Conservation (phyloP, 1,140 invertebrate genomes). For the Bombus affinis region DNA sequence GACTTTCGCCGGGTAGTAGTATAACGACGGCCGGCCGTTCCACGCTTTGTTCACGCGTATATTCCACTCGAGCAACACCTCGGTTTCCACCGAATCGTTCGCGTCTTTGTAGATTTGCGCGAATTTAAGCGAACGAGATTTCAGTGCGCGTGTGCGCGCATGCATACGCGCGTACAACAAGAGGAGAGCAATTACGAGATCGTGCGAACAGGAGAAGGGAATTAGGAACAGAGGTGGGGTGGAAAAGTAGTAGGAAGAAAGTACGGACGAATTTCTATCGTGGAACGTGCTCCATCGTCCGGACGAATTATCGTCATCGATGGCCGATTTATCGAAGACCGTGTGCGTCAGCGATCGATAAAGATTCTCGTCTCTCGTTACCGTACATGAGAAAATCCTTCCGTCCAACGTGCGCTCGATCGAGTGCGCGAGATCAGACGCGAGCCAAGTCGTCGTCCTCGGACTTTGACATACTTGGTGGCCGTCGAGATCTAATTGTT, state of each 20-base stretch:
- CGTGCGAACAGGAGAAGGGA: neutral
- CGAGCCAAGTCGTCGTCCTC: neutral
- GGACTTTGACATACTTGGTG: neutral
- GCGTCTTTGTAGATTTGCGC: neutral
- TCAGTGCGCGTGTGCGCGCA: neutral
- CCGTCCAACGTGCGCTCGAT: constrained; percentile 15
- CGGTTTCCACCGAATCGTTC: neutral
- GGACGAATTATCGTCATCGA: neutral
- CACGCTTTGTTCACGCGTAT: too few relatives aligned
- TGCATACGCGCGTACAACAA: neutral
- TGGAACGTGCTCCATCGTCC: neutral
- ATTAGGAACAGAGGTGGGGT: neutral
- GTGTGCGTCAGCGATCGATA: neutral
- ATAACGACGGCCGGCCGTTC: neutral
- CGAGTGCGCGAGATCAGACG: neutral
- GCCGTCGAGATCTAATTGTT: constrained; percentile 47
- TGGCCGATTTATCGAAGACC: neutral
- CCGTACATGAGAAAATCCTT: constrained; percentile 10
- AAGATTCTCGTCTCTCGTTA: constrained; percentile 12
- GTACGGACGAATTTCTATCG: neutral
- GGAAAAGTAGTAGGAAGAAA: neutral
- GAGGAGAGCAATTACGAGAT: neutral
- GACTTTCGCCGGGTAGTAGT: neutral
- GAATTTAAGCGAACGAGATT: neutral
- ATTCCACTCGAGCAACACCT: too few relatives aligned